Evolutionary conservation across 2,888 invertebrate species (phyloP), one percentile per base, ranked within the genome.

Genomic region (Carterocephalus palaemon): DNA sequence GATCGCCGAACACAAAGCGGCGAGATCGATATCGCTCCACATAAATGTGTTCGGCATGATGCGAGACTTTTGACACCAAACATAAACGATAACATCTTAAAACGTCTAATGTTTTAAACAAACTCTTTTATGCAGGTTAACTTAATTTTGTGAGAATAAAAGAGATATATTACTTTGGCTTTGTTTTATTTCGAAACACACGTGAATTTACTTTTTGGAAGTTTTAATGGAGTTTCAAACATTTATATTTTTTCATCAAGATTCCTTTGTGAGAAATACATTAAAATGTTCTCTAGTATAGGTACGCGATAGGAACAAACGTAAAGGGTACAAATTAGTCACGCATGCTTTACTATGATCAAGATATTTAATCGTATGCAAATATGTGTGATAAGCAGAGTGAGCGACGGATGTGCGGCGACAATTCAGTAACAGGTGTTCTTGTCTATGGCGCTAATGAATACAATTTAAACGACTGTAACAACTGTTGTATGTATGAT

Each of bases 11-110:
- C 59, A 73, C 77, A 86, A 85, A 83, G 75, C 67, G 56, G 53
- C 54, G 46, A 76, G 84, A 82, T 84, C 64, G 38, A 50, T 83
- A 85, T 85, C 85, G 53, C 51, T 52, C 51, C 57, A 59, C 67
- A 65, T 68, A 82, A 84, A 82, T 84, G 81, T 59, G 70, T 81
- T 79, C 84, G 66, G 83, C 82, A 81, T 86, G 85, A 86, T 81
- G 84, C 77, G 85, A 82, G 82, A 83, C 64, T 84, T 85, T 83
- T 86, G 85, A 86, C 86, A 85, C 84, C 84, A 85, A 81, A 86
- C 77, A 80, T 54, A 16, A 46, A 8, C 57, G 86, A 86, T 86
- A 86, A 79, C 62, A 86, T 86, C 85, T 82, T 70, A 80, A 78
- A 83, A 78, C 71, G 68, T 64, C 84, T 86, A 85, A 85, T 85